phyloP scores from a whole-genome alignment of 2,113 vertebrate genomes.

The Laterallus jamaicensis region DNA sequence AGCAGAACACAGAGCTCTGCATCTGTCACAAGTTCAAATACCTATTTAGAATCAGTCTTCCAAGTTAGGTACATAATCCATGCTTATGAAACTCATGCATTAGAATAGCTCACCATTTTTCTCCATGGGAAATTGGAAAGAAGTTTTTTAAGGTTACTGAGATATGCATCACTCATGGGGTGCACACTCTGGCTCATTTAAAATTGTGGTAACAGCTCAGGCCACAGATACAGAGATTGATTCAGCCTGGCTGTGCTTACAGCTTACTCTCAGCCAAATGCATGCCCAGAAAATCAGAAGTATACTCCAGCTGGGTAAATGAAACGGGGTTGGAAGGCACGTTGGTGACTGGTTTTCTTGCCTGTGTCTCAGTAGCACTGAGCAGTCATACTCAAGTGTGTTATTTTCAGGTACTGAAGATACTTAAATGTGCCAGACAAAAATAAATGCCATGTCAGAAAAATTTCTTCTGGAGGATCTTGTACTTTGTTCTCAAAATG shows the following conservation, averaged over 20 bases:
- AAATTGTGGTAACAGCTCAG: neutral
- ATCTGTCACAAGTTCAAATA: neutral
- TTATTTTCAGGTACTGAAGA: too few relatives aligned
- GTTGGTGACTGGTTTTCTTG: rapidly evolving
- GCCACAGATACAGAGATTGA: neutral
- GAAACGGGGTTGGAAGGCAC: neutral
- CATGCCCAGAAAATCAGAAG: neutral
- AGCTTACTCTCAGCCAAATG: neutral
- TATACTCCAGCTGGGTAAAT: neutral
- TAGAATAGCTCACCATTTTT: neutral
- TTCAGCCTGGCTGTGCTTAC: neutral
- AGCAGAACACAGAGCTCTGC: neutral
- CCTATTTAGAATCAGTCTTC: neutral
- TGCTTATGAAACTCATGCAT: neutral
- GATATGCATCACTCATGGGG: neutral
- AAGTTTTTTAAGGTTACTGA: neutral
- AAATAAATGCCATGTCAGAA: too few relatives aligned
- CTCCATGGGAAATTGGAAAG: neutral
- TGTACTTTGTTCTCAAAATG: too few relatives aligned
- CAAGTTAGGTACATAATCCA: neutral
- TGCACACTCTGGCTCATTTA: neutral
- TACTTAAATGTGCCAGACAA: too few relatives aligned
- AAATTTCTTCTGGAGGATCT: too few relatives aligned
- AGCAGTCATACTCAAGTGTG: too few relatives aligned
- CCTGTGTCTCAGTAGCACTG: neutral